Base-by-base conservation (phyloP, 2,888 invertebrate genomes). In the Argyresthia goedartella region DNA sequence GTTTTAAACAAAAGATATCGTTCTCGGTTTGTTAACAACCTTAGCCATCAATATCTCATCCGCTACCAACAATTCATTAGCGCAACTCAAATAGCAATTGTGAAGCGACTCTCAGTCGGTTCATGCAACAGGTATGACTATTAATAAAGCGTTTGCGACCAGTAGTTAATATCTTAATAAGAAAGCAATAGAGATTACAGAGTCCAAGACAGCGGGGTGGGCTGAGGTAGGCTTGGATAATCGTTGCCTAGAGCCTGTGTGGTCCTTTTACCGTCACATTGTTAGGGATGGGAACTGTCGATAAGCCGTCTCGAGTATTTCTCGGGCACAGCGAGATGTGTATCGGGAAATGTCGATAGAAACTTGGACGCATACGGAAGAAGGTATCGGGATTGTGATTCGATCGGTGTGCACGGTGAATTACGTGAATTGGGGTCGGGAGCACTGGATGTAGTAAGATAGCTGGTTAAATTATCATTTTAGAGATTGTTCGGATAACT, bases 121-220 rank as follows among this genome's bases (percentile, higher is more conserved):
- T 8, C 48, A 15, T 11, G 25, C 13, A 43, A 41, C 50, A 25
- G 59, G 56, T 56, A 51, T 55, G 57, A 60, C 69, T 59, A 77
- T 80, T 76, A 81, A 77, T 71, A 76, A 62, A 60, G 62, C 74
- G 69, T 79, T 78, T 73, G 75, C 67, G 64, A 64, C 66, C 67
- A 61, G 76, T 75, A 77, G 79, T 81, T 81, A 81, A 82, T 76
- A 72, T 82, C 82, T 81, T 82, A 84, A 82, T 85, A 82, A 76
- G 77, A 80, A 81, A 72, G 73, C 74, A 76, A 78, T 80, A 75
- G 71, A 73, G 76, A 77, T 78, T 79, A 76, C 65, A 64, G 64
- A 64, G 65, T 25, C 25, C 64, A 59, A 54, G 65, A 62, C 64
- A 60, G 25, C 57, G 59, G 69, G 76, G 79, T 76, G 77, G 76